phyloP scores from a whole-genome alignment of 2,888 invertebrate species.

The Sarcophaga carnaria region DNA sequence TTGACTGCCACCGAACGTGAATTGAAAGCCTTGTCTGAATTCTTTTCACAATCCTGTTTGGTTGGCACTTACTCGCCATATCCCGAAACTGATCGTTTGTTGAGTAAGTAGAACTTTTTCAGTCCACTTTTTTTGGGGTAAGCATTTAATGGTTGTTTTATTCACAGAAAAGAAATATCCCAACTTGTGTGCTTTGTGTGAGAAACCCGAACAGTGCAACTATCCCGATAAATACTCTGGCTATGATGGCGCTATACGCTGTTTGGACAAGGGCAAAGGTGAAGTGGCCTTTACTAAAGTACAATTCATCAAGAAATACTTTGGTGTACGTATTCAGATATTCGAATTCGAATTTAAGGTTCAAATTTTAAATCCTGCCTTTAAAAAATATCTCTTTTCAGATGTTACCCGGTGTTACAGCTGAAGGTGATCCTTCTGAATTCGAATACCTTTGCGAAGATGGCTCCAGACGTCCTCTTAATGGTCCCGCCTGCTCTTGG shows the following conservation, averaged over 20 bases:
- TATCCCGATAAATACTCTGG: constrained; percentile 93
- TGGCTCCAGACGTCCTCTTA: constrained; percentile 87
- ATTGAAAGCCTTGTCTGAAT: constrained; percentile 89
- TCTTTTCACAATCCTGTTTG: constrained; percentile 92
- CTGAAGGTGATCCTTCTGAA: constrained; percentile 86
- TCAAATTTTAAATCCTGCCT: background rate
- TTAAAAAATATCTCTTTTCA: constrained; percentile 72
- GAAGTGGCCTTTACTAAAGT: constrained; percentile 94
- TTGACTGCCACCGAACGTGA: constrained; percentile 87
- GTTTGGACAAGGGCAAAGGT: constrained; percentile 90
- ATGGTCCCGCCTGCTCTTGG: constrained; percentile 88
- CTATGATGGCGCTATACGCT: constrained; percentile 92
- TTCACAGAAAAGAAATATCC: constrained; percentile 87
- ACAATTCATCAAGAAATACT: constrained; percentile 90
- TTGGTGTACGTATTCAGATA: constrained; percentile 84
- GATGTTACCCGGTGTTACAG: constrained; percentile 85
- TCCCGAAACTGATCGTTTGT: constrained; percentile 86
- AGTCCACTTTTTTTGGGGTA: background rate
- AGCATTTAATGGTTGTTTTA: background rate
- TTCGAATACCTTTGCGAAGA: constrained; percentile 91
- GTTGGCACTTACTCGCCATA: constrained; percentile 93
- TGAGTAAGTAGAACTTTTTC: constrained; percentile 83
- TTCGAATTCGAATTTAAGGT: background rate
- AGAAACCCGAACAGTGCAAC: constrained; percentile 88
- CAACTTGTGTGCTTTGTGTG: constrained; percentile 90